Evolutionary conservation across 2,113 vertebrate genomes (phyloP), one percentile per base, ranked within the genome.

Genomic region (Azemiops feae): DNA sequence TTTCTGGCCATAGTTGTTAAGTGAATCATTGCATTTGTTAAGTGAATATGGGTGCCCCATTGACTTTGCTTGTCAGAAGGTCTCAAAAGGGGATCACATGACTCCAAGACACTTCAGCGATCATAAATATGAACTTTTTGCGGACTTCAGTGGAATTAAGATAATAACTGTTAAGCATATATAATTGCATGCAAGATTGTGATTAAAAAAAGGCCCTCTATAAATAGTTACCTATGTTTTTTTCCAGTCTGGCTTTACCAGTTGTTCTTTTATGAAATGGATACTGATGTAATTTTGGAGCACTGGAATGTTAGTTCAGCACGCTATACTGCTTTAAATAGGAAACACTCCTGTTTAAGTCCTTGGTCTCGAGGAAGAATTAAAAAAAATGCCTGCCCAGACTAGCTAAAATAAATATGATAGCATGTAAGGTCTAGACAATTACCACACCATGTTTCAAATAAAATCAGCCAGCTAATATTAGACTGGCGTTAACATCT

Each of bases 391-490:
- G 89, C 86, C 60, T 20, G n/a, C n/a, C 55, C 74, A 89, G 43
- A 92, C 34, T n/a, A 86, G 69, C 69, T 54, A n/a, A 45, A 86
- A 57, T 89, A 87, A 93, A 93, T 90, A 55, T 16, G 55, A 93
- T 93, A 86, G 74, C 81, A 22, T 22, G 3, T 85, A 86, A 64
- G 55, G 92, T 93, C 89, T 93, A 93, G 92, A 93, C 92, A 52
- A n/a, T 86, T 50, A 85, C 74, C 23, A 43, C 55, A 86, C 90
- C 45, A 5, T 52, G 30, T 25, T 87, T 85, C 57, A 64, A 43
- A 90, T 93, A 90, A 60, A 93, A 47, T 23, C 54, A n/a, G 43
- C 34, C 30, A 58, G 27, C 8, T 55, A 43, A 14, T 18, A 55
- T 64, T 12, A 47, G n/a, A 14, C 45, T 45, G 16, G 16, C 57